A percentile compares a stretch with the other conserved stretches of the same genome.
Evolutionary conservation across 2,797 vertebrate species (phyloP).

Genomic region (Sciurus carolinensis): DNA sequence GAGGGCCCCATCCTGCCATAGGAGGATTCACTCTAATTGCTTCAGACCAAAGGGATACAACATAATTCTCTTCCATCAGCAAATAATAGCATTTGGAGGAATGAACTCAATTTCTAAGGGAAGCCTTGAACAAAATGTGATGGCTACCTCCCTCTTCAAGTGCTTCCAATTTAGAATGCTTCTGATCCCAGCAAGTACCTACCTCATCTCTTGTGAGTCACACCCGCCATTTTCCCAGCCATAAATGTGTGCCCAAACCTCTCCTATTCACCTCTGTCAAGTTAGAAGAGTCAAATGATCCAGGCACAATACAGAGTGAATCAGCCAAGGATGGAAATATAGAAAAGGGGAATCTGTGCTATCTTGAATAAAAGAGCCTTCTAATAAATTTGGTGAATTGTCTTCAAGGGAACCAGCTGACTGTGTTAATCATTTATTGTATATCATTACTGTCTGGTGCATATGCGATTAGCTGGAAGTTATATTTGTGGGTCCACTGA

Average conservation of each 20-base stretch:
- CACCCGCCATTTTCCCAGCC: constrained; percentile 41
- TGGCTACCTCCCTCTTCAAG: constrained; percentile 72
- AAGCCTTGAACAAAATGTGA: constrained; percentile 72
- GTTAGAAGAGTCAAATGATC: constrained; percentile 83
- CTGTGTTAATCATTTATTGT: constrained; percentile 81
- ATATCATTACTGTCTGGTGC: constrained; percentile 75
- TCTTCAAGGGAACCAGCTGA: constrained; percentile 82
- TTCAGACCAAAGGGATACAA: constrained; percentile 50
- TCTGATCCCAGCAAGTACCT: background rate
- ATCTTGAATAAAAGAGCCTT: constrained; percentile 77
- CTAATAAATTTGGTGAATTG: constrained; percentile 84
- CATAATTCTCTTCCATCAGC: constrained; percentile 44
- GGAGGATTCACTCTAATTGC: constrained; percentile 75
- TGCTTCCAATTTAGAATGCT: constrained; percentile 69
- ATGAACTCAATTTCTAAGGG: constrained; percentile 72
- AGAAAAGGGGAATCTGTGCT: constrained; percentile 22
- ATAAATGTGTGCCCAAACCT: background rate
- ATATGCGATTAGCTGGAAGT: constrained; percentile 68
- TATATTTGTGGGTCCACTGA: constrained; percentile 73
- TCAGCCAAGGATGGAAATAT: constrained; percentile 69
- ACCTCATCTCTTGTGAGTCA: background rate
- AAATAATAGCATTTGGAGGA: constrained; percentile 77
- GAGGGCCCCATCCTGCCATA: constrained; percentile 44
- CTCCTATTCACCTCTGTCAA: constrained; percentile 80
- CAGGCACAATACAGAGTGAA: constrained; percentile 82